Conservation (phyloP, 2,888 invertebrate species). For the Rhaphigaster nebulosa region DNA sequence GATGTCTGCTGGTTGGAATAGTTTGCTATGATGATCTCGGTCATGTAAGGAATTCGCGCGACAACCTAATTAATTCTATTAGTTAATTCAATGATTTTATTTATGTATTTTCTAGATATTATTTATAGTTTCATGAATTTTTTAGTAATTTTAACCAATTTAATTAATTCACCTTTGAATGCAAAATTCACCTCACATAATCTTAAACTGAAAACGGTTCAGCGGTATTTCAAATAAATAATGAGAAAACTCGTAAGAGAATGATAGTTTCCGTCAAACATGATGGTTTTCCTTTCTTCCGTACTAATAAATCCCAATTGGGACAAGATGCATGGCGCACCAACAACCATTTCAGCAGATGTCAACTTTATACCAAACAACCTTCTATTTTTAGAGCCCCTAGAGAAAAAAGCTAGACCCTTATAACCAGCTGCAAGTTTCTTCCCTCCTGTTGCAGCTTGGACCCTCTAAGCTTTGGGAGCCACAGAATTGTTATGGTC, state of each 20-base stretch:
- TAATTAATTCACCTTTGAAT: too few relatives aligned
- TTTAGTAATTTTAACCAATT: too few relatives aligned
- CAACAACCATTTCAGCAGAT: slow-evolving; percentile 24
- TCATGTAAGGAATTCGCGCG: too few relatives aligned
- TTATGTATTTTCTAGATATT: too few relatives aligned
- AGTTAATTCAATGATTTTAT: too few relatives aligned
- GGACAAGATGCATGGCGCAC: not conserved
- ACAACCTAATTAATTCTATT: too few relatives aligned
- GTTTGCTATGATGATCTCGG: not conserved
- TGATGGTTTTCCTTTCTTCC: not conserved
- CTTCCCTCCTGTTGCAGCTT: not conserved
- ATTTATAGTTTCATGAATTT: too few relatives aligned
- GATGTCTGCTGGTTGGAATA: too few relatives aligned
- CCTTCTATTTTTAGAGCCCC: not conserved
- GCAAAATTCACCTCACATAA: too few relatives aligned
- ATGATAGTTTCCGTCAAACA: not conserved
- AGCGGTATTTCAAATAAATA: not conserved
- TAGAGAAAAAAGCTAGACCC: slow-evolving; percentile 9
- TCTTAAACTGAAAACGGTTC: too few relatives aligned
- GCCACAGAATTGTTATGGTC: not conserved
- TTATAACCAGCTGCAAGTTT: slow-evolving; percentile 35
- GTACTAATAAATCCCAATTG: slow-evolving; percentile 9
- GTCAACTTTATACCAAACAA: slow-evolving; percentile 30
- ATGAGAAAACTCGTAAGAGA: not conserved
- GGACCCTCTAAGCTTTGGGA: not conserved